Evolutionary conservation across 2,113 vertebrate genomes (phyloP).

Genomic region (Ploceus nigricollis): DNA sequence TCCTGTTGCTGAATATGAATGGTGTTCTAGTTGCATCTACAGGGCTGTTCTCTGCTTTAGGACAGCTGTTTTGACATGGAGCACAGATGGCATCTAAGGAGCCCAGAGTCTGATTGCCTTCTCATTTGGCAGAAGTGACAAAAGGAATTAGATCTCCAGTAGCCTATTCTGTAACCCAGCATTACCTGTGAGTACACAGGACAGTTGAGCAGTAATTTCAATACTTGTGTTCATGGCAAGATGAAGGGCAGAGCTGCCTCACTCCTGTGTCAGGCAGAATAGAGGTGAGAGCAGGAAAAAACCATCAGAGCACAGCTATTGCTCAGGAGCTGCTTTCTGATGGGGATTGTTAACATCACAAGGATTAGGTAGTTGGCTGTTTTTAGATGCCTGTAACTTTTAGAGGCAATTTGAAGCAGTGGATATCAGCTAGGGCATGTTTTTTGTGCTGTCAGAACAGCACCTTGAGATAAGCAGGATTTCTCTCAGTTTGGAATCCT

Average conservation of each 20-base stretch:
- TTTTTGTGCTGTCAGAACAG: conserved; percentile 21
- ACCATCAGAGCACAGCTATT: not conserved
- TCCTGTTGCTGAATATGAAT: not conserved
- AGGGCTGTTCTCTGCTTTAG: not conserved
- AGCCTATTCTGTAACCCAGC: not conserved
- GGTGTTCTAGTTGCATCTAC: not conserved
- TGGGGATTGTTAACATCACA: conserved; percentile 3
- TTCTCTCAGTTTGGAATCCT: not conserved
- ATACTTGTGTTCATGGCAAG: not conserved
- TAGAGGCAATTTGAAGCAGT: conserved; percentile 29
- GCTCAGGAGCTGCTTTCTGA: not conserved
- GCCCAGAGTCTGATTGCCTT: not conserved
- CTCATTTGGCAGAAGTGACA: not conserved
- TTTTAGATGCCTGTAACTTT: conserved; percentile 49
- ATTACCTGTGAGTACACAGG: not conserved
- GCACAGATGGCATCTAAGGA: not conserved
- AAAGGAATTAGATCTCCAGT: not conserved
- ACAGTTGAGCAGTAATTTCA: not conserved
- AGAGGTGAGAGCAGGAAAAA: not conserved
- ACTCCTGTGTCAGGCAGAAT: not conserved
- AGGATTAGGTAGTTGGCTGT: conserved; percentile 13
- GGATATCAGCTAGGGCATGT: not conserved
- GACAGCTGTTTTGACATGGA: not conserved
- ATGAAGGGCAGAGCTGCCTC: not conserved
- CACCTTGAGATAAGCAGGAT: conserved; percentile 29